Evolutionary conservation across 2,888 invertebrate genomes (phyloP).

Genomic region (Loripinus fragilis): DNA sequence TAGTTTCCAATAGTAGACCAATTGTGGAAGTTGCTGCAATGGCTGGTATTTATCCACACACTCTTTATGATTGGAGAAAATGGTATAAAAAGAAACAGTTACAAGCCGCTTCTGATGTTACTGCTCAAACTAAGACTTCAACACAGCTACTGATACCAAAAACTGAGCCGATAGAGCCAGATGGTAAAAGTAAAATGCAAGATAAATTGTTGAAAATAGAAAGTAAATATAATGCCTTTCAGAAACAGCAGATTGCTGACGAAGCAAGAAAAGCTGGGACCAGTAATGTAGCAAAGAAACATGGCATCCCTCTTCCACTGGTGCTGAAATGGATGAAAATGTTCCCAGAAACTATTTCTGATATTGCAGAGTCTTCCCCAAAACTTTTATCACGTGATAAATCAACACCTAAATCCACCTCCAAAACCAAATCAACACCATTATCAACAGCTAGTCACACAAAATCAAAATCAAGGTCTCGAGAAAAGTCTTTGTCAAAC

Average conservation of each 20-base stretch:
- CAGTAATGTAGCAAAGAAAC: constrained; percentile 37
- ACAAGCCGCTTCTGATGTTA: background rate
- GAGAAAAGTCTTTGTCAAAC: background rate
- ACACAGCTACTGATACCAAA: constrained; percentile 7
- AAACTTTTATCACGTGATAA: background rate
- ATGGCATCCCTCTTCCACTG: constrained; percentile 51
- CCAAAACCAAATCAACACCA: background rate
- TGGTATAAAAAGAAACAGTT: constrained; percentile 44
- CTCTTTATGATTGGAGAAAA: constrained; percentile 55
- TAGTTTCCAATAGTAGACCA: constrained; percentile 35
- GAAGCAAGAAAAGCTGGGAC: constrained; percentile 48
- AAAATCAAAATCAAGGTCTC: background rate
- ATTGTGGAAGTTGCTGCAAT: constrained; percentile 44
- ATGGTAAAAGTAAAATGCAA: constrained; percentile 55
- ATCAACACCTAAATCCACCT: background rate
- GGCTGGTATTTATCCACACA: constrained; percentile 43
- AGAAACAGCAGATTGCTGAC: constrained; percentile 37
- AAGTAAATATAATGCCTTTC: constrained; percentile 32
- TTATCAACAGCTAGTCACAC: background rate
- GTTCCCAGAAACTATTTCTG: constrained; percentile 13
- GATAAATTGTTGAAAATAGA: constrained; percentile 48
- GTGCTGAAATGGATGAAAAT: constrained; percentile 58
- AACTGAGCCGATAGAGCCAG: constrained; percentile 8
- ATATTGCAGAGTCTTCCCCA: constrained; percentile 26
- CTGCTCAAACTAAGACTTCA: background rate